Base-by-base conservation (phyloP, 2,888 invertebrate genomes). In the Phytoseiulus persimilis region DNA sequence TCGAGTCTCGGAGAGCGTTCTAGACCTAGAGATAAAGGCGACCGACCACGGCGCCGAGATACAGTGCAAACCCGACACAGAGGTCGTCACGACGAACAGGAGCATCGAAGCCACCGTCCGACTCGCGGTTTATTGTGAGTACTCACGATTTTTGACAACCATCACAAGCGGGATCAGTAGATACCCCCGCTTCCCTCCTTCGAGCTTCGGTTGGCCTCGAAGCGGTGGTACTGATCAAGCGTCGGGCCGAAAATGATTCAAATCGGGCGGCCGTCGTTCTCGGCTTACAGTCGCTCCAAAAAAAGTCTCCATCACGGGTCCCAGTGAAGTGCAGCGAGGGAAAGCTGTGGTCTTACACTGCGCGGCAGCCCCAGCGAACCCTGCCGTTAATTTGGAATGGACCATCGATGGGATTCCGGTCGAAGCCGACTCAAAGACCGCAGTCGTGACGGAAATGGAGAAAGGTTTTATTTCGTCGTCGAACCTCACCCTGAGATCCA, bases 301-400 rank as follows among this genome's bases (percentile, higher is more conserved):
- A 23, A 91, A 91, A 90, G 91, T 91, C 3, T 90, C 90, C 23
- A 91, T 91, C 45, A 90, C 32, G 9, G 91, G 91, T 31, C 91
- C 91, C 32, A 91, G 90, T 83, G 91, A 91, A 90, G 92, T 91
- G 90, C 91, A 65, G 91, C 92, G 90, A 83, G 91, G 90, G 91
- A 92, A 33, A 90, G 91, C 83, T 91, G 91, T 89, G 90, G 91
- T 89, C 91, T 92, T 6, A 91, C 91, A 83, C 92, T 87, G 87
- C 32, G 87, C 87, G 28, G 87, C 87, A 5, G 32, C 87, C 23
- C 87, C 87, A n/a, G 32, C 87, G n/a, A 87, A 87, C 45, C 87
- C 87, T 87, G 87, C 87, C n/a, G 87, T 87, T 39, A 32, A 33
- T 33, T 45, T 87, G 39, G 87, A 87, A 87, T 87, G 87, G 87